phyloP scores from a whole-genome alignment of 2,797 vertebrate species.

The Phyllotis vaccarum region DNA sequence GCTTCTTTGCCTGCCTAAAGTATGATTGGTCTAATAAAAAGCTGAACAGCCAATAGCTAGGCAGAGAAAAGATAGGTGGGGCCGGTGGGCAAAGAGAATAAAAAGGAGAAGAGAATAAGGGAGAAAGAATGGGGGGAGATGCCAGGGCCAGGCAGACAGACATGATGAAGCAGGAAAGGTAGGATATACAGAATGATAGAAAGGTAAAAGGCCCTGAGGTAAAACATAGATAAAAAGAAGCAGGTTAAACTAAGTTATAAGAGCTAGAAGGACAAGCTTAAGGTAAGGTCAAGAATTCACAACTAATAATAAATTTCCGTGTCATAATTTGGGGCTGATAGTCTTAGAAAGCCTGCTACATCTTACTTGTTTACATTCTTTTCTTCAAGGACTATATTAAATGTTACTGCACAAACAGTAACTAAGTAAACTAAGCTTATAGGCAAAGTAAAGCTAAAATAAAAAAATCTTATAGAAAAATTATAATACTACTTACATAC shows the following conservation, averaged over 20 bases:
- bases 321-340: neutral
- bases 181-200: neutral
- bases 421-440: neutral
- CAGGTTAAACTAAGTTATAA: neutral
- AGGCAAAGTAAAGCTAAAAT: constrained; percentile 47
- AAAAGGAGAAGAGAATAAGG: neutral
- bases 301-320: neutral
- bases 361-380: neutral
- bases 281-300: neutral
- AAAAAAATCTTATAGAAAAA: constrained; percentile 2
- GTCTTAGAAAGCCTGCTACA: neutral
- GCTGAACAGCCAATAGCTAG: no score
- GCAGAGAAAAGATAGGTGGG: neutral
- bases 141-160: neutral
- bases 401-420: neutral
- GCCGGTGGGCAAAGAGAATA: neutral
- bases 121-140: neutral
- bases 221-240: neutral
- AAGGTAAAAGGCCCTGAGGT: neutral
- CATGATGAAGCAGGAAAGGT: neutral
- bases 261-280: neutral
- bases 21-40: neutral
- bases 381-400: constrained; percentile 32
- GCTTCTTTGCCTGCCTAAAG: neutral
- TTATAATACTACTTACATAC: constrained; percentile 6